These are phyloP conservation scores for Sternotherus odoratus DNA, from an alignment of 2,797 vertebrate genomes.

Conservation along the genomic window DNA sequence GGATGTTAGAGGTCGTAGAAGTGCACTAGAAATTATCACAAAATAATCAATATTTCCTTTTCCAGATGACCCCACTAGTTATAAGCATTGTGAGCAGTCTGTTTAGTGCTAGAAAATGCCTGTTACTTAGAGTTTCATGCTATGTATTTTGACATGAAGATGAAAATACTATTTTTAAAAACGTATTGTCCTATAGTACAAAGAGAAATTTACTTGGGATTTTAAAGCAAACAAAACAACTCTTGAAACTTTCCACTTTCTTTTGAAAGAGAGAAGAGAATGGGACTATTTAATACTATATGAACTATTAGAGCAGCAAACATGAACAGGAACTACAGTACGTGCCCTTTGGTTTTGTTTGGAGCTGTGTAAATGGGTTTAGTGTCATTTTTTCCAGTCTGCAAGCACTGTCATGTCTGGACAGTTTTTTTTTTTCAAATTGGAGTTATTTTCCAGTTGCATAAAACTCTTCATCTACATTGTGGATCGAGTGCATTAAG, in stretches of 20 bases:
- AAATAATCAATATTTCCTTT: background rate
- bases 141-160: background rate
- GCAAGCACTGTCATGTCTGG: conserved; percentile 69
- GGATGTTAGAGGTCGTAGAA: background rate
- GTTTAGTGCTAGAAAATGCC: background rate
- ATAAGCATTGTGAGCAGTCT: background rate
- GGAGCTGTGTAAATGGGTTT: conserved; percentile 44
- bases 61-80: background rate
- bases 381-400: conserved; percentile 26
- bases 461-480: conserved; percentile 83
- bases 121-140: background rate
- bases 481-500: conserved; percentile 84
- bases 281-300: background rate
- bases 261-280: conserved; percentile 27
- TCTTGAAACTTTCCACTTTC: background rate
- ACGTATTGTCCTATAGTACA: background rate
- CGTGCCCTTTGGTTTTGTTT: conserved; percentile 38
- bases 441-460: conserved; percentile 75
- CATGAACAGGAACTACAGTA: background rate
- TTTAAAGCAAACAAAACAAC: conserved; percentile 17
- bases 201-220: background rate
- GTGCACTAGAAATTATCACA: background rate
- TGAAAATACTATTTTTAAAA: background rate
- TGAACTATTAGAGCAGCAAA: conserved; percentile 8
- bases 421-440: conserved; percentile 76